Percentiles rank a stretch among this genome's conserved stretches.
Conservation (phyloP, 2,113 vertebrate species). For the Sinocyclocheilus anshuiensis region DNA sequence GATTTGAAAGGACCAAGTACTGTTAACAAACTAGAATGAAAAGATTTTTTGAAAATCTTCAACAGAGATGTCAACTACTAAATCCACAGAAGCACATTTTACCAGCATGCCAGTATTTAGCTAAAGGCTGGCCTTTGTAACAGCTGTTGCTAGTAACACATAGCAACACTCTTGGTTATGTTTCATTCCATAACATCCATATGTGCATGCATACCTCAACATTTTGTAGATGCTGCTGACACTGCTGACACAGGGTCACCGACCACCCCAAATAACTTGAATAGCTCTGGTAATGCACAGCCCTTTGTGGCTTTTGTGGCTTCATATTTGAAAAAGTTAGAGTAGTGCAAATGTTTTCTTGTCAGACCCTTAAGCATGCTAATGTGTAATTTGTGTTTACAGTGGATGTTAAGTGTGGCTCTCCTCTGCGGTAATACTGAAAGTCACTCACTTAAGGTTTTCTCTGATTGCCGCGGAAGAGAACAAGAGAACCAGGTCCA, state of each 20-base stretch:
- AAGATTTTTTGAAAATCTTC: background rate
- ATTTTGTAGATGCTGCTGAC: background rate
- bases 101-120: background rate
- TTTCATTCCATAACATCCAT: background rate
- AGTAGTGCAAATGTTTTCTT: conserved; percentile 35
- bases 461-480: conserved; percentile 10
- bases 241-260: conserved; percentile 31
- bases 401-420: conserved; percentile 20
- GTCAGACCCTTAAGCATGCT: conserved; percentile 34
- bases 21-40: background rate
- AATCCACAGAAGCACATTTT: background rate
- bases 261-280: conserved; percentile 15
- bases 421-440: conserved; percentile 41
- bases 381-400: conserved; percentile 48
- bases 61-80: background rate
- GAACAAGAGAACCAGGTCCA: conserved; percentile 26
- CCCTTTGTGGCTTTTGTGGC: conserved; percentile 30
- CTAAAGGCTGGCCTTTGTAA: background rate
- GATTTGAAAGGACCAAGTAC: background rate
- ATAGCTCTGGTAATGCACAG: conserved; percentile 16
- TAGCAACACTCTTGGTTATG: conserved; percentile 1
- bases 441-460: conserved; percentile 39
- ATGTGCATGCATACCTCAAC: background rate
- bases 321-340: conserved; percentile 28
- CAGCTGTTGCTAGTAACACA: background rate